Evolutionary conservation across 2,113 vertebrate species (phyloP).

Genomic region (Coryphaenoides rupestris): DNA sequence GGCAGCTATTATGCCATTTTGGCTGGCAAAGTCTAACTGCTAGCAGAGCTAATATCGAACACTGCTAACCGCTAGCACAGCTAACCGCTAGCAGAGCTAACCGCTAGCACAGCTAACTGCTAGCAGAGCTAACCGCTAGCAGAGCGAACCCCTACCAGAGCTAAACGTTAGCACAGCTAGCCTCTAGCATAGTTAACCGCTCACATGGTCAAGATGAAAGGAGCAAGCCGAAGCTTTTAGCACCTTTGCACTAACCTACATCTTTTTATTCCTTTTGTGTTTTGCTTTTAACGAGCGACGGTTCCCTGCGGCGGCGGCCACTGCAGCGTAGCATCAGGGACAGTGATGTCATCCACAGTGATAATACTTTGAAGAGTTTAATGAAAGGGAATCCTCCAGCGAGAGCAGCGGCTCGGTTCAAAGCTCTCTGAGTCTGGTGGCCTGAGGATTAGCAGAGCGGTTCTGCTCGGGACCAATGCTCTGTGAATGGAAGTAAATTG

Average conservation of each 20-base stretch:
- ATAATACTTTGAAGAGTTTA: constrained; percentile 26
- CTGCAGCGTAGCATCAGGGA: background rate
- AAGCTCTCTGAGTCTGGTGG: background rate
- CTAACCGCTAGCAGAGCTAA: no score
- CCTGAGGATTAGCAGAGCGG: background rate
- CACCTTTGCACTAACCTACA: background rate
- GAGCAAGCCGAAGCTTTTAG: background rate
- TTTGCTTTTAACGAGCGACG: no score
- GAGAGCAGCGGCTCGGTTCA: background rate
- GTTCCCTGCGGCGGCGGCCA: background rate
- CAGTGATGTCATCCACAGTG: constrained; percentile 6
- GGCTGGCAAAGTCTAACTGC: no score
- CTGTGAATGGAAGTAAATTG: constrained; percentile 6
- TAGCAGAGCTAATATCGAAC: no score
- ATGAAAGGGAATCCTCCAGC: constrained; percentile 35
- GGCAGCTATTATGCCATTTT: no score
- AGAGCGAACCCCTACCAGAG: no score
- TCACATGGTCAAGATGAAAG: background rate
- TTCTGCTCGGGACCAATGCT: no score
- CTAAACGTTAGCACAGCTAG: no score
- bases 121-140: no score
- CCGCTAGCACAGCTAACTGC: no score
- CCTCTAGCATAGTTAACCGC: no score
- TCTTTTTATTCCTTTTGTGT: background rate
- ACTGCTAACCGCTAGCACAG: no score